A percentile compares a stretch with the other conserved stretches of the same genome.
Evolutionary conservation across 1,140 invertebrate species (phyloP).

Genomic region (Drepana arcuata): DNA sequence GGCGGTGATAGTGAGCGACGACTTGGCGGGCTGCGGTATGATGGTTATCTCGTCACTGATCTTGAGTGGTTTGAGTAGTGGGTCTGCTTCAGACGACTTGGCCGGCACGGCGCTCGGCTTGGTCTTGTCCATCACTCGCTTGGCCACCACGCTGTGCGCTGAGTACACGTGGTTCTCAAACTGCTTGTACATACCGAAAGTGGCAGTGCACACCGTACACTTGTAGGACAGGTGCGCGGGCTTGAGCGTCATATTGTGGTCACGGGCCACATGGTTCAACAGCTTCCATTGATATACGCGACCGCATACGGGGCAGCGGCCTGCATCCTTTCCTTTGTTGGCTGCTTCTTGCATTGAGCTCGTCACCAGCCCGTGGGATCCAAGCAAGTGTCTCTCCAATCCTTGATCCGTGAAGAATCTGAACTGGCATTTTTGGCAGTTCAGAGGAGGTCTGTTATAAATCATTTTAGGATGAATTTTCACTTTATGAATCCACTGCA

Average conservation of each 20-base stretch:
- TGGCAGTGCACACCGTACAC: conserved; percentile 95
- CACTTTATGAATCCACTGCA: conserved; percentile 97
- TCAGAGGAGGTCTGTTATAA: conserved; percentile 92
- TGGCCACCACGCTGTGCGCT: conserved; percentile 91
- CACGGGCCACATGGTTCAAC: conserved; percentile 91
- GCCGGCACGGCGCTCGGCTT: conserved; percentile 52
- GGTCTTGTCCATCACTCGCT: conserved; percentile 87
- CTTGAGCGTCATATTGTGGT: conserved; percentile 93
- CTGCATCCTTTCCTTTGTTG: conserved; percentile 95
- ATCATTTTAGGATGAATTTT: conserved; percentile 98
- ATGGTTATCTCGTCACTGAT: conserved; percentile 95
- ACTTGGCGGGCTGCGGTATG: conserved; percentile 85
- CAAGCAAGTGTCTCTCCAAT: conserved; percentile 92
- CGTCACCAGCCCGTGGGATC: conserved; percentile 94
- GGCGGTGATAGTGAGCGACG: conserved; percentile 51
- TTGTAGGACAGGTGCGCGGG: conserved; percentile 95
- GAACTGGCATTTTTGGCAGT: conserved; percentile 88
- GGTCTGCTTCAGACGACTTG: conserved; percentile 75
- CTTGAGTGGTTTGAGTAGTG: conserved; percentile 86
- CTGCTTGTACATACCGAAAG: conserved; percentile 96
- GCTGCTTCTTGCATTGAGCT: conserved; percentile 97
- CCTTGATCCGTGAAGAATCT: conserved; percentile 84
- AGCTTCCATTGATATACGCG: conserved; percentile 95
- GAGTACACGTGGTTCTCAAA: conserved; percentile 96
- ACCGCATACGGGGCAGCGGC: conserved; percentile 94